phyloP scores from a whole-genome alignment of 2,888 invertebrate species.

The Alcis repandata region DNA sequence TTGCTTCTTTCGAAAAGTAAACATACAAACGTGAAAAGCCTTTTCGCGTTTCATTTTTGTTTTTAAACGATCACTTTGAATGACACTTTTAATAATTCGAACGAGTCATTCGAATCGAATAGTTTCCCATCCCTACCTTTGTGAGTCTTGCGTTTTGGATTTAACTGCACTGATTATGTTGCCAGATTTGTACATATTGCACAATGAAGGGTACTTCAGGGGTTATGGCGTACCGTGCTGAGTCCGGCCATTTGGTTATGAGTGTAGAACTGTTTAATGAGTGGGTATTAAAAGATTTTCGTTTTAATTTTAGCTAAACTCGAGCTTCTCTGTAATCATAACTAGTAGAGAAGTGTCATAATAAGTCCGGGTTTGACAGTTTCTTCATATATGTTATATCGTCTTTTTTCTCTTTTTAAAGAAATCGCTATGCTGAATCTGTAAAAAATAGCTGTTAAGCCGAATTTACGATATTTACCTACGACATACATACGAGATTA shows the following conservation, averaged over 20 bases:
- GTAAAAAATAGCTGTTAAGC: no score
- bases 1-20: no score
- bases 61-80: background rate
- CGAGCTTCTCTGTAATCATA: background rate
- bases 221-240: constrained; percentile 21
- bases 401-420: no score
- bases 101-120: background rate
- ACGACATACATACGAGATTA: no score
- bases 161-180: constrained; percentile 35
- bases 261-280: constrained; percentile 15
- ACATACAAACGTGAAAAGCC: no score
- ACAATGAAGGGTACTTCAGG: constrained; percentile 23
- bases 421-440: no score
- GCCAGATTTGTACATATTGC: constrained; percentile 24
- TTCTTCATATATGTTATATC: no score
- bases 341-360: no score
- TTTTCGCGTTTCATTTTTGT: no score
- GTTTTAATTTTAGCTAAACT: constrained; percentile 12
- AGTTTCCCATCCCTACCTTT: background rate
- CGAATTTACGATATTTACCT: no score
- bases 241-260: constrained; percentile 19
- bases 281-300: constrained; percentile 13
- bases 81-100: background rate
- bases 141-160: constrained; percentile 28
- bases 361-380: no score